Conservation (phyloP, 2,113 vertebrate genomes). For the Rhinoptilus africanus region DNA sequence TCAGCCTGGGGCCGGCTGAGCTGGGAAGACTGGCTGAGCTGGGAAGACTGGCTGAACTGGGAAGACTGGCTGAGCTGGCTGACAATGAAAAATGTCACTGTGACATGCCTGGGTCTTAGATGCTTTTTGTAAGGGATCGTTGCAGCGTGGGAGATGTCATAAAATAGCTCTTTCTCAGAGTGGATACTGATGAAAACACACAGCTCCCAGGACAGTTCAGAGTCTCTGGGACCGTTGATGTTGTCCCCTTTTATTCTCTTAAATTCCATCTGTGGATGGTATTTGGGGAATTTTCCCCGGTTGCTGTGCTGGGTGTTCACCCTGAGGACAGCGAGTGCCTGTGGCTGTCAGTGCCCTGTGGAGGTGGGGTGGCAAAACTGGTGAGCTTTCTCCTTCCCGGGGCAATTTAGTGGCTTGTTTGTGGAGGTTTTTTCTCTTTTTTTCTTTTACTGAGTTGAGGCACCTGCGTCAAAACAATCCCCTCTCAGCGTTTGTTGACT, state of each 20-base stretch:
- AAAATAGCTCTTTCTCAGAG: neutral
- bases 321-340: neutral
- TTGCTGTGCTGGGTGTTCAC: neutral
- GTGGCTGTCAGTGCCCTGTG: neutral
- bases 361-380: neutral
- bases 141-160: neutral
- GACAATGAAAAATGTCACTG: neutral
- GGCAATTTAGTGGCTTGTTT: neutral
- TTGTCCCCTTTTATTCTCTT: neutral
- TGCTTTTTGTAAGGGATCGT: neutral
- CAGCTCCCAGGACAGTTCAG: neutral
- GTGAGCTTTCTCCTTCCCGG: neutral
- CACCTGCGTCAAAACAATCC: neutral
- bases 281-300: neutral
- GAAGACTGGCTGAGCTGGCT: neutral
- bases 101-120: neutral
- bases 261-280: neutral
- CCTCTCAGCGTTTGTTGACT: neutral
- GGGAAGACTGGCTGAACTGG: too few relatives aligned
- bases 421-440: neutral
- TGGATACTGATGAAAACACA: too few relatives aligned
- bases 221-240: neutral
- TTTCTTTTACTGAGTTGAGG: neutral
- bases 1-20: neutral
- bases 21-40: neutral